Evolutionary conservation across 2,113 vertebrate species (phyloP).

Genomic region (Neomonachus schauinslandi): DNA sequence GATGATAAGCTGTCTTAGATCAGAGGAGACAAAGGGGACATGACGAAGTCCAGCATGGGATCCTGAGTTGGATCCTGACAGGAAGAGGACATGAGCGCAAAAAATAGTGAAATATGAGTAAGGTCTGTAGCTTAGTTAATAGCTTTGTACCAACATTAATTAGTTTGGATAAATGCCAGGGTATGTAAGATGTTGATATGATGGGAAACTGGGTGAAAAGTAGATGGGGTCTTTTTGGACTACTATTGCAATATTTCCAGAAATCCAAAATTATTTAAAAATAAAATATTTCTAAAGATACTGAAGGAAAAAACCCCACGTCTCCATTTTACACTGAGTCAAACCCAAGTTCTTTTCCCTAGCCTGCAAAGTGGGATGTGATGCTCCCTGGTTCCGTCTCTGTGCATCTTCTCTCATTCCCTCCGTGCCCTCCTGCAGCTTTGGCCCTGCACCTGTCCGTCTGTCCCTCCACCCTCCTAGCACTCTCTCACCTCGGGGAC

Average conservation of each 20-base stretch:
- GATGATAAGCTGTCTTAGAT: neutral
- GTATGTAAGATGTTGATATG: neutral
- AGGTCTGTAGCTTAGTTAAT: neutral
- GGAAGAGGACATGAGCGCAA: neutral
- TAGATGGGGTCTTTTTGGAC: neutral
- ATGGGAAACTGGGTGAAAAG: neutral
- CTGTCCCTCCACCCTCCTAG: too few relatives aligned
- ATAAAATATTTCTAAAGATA: neutral
- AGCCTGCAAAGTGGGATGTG: neutral
- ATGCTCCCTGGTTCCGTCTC: neutral
- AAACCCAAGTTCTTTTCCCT: neutral
- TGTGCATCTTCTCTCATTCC: neutral
- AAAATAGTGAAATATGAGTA: neutral
- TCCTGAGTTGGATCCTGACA: neutral
- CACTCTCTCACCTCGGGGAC: neutral
- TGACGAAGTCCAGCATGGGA: neutral
- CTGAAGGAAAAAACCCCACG: neutral
- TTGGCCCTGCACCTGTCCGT: neutral
- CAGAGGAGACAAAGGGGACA: neutral
- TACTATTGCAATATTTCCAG: neutral
- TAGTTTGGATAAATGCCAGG: neutral
- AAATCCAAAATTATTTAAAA: constrained; percentile 10
- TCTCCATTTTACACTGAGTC: neutral
- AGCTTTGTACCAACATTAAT: neutral
- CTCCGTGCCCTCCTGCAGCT: neutral